Evolutionary conservation across 2,797 vertebrate species (phyloP), one percentile per base, ranked within the genome.

Genomic region (Helostoma temminkii): DNA sequence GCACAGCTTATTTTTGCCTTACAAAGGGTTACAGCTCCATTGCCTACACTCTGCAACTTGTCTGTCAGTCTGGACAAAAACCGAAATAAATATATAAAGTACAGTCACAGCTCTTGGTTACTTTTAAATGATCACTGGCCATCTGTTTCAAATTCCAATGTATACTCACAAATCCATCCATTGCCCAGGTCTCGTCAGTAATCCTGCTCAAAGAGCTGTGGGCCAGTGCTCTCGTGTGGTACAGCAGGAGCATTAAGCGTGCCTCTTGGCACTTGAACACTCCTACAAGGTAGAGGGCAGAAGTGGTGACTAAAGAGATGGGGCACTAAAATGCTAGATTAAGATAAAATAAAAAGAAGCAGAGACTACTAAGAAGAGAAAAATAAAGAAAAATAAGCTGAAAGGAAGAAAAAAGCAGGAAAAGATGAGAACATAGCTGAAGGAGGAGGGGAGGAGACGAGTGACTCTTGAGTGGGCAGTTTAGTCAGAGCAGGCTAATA

Each of bases 91-190:
- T 11, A 30, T 45, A 28, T 28, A 36, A 70, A 66, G 71, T 10
- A 75, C 49, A 63, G 48, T 53, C 37, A 50, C 32, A 56, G 56
- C 18, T 76, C 36, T 52, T 14, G 14, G 61, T 75, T 85, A 59
- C 57, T 78, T 74, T 49, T 42, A 46, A 56, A 63, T 56, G 49
- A 66, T 56, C 19, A 49, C 11, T 64, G 59, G 30, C 60, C 49
- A 66, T 42, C 80, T 50, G 49, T 57, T 56, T 58, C 21, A 50
- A 58, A 72, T 81, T 81, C 69, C 55, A 75, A 69, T 71, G 74
- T 82, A 61, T 90, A 95, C 96, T 97, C 88, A 99, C 97, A 94
- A 98, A 99, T 88, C 97, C 97, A 64, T 99, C 97, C 97, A 99
- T 97, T 76, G 96, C 95, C 96, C 96, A 97, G 80, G 95, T 95